A percentile compares a stretch with the other conserved stretches of the same genome.
Evolutionary conservation across 92 coral and sea anemone species (phyloP).

Genomic region (Scolanthus callimorphus): DNA sequence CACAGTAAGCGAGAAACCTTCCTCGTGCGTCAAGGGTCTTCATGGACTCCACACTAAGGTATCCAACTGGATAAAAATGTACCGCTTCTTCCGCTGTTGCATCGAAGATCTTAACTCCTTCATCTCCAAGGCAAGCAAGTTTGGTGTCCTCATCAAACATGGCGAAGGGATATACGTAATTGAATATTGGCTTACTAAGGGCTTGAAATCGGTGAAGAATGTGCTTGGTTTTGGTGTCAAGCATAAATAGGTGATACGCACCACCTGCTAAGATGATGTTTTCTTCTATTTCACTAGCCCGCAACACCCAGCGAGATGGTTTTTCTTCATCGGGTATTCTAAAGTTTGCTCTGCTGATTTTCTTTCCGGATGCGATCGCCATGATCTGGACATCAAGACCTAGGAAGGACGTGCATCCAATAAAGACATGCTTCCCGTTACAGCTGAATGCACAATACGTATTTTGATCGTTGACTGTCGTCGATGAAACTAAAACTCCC

Average conservation of each 20-base stretch:
- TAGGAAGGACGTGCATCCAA: constrained; percentile 21
- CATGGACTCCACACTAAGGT: constrained; percentile 28
- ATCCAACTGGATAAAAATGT: constrained; percentile 19
- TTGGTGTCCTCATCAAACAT: constrained; percentile 30
- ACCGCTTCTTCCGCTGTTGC: constrained; percentile 14
- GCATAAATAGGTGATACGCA: constrained; percentile 38
- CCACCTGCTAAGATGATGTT: constrained; percentile 41
- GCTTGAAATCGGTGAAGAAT: constrained; percentile 48
- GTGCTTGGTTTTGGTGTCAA: constrained; percentile 38
- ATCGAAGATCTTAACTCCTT: constrained; percentile 53
- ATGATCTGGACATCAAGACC: constrained; percentile 43
- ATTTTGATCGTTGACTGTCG: constrained; percentile 54
- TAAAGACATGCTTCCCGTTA: constrained; percentile 39
- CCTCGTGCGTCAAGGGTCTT: constrained; percentile 46
- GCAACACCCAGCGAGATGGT: constrained; percentile 28
- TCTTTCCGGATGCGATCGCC: constrained; percentile 35
- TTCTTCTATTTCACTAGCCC: constrained; percentile 13
- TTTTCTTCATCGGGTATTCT: constrained; percentile 35
- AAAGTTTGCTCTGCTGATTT: constrained; percentile 38
- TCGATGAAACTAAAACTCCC: constrained; percentile 52
- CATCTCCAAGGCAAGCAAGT: constrained; percentile 39
- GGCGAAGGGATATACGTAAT: constrained; percentile 44
- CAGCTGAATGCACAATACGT: constrained; percentile 41
- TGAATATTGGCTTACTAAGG: constrained; percentile 29
- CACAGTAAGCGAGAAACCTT: constrained; percentile 38